These are phyloP conservation scores for Oxygymnocypris stewartii DNA, from an alignment of 2,113 vertebrate genomes.

Conservation along the genomic window DNA sequence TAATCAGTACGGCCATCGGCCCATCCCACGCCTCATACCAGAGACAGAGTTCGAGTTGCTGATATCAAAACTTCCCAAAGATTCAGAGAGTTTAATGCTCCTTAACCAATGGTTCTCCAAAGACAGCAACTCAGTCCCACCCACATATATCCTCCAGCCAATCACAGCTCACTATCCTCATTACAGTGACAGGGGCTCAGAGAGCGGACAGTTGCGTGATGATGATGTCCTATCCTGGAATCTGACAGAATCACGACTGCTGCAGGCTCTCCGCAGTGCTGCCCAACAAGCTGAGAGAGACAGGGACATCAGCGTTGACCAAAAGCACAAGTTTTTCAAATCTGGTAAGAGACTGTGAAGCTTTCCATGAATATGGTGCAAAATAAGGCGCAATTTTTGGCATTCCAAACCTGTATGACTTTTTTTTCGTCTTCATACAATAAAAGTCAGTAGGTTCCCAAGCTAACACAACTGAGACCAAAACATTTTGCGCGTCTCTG, in stretches of 20 bases:
- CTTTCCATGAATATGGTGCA: not conserved
- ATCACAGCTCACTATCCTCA: conserved; percentile 71
- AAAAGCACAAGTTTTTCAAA: conserved; percentile 70
- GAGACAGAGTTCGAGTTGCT: conserved; percentile 77
- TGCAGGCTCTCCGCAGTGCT: conserved; percentile 63
- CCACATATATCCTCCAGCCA: conserved; percentile 76
- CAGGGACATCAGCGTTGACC: conserved; percentile 71
- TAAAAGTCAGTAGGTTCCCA: not conserved
- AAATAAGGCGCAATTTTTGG: not conserved
- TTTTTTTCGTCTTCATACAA: not conserved
- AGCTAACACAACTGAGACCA: no score
- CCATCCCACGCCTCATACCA: conserved; percentile 68
- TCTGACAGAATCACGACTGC: conserved; percentile 67
- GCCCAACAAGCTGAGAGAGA: conserved; percentile 68
- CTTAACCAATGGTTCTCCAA: conserved; percentile 72
- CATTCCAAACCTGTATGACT: not conserved
- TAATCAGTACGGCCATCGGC: conserved; percentile 74
- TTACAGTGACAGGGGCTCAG: conserved; percentile 64
- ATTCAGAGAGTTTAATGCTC: conserved; percentile 65
- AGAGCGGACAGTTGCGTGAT: conserved; percentile 54
- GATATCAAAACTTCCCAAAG: conserved; percentile 66
- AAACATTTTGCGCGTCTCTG: not conserved
- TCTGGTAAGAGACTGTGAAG: conserved; percentile 72
- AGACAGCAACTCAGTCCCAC: conserved; percentile 76
- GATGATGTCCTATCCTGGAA: conserved; percentile 55